Base-by-base conservation (phyloP, 2,888 invertebrate genomes). In the Pachliopta kotzebuea region DNA sequence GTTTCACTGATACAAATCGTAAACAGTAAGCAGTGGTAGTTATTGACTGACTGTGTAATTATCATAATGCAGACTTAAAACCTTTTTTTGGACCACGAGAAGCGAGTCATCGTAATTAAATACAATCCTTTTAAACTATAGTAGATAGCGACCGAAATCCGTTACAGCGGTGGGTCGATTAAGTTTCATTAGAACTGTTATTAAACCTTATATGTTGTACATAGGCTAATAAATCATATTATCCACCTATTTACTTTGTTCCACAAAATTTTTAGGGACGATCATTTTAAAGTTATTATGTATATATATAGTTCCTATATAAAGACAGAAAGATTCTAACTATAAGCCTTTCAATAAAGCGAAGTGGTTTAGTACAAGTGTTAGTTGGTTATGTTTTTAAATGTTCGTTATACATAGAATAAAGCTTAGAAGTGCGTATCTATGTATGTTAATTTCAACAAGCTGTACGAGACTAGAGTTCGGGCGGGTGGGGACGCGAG, bases 51-150 rank as follows among this genome's bases (percentile, higher is more conserved):
- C 80, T 81, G 74, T 85, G 78, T 87, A 86, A 88, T 88, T 88
- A 88, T 85, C 74, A 81, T 88, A 87, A 88, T 88, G 85, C 76
- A 76, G 75, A 76, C 75, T 81, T 81, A 81, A 85, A 85, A 85
- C 77, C 79, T n/a, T 52, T 80, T 83, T 85, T 81, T 72, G 77
- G 74, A 73, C 68, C 74, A 76, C 76, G 78, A 76, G 74, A 69
- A 75, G 80, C 86, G 72, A 88, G 88, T 88, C 88, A 88, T 85
- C 82, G 78, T 79, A 83, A 87, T 88, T 88, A 88, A 87, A 81
- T 73, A 79, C 82, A 84, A 86, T 84, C 85, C 84, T 84, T 85
- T 83, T 83, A 78, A 74, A 75, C 74, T 74, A 74, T 73, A 75
- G 75, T 79, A 78, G 79, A 75, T 74, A 76, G 78, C 75, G 78